Evolutionary conservation across 1,140 invertebrate species (phyloP).

Genomic region (Drosophila grimshawi): DNA sequence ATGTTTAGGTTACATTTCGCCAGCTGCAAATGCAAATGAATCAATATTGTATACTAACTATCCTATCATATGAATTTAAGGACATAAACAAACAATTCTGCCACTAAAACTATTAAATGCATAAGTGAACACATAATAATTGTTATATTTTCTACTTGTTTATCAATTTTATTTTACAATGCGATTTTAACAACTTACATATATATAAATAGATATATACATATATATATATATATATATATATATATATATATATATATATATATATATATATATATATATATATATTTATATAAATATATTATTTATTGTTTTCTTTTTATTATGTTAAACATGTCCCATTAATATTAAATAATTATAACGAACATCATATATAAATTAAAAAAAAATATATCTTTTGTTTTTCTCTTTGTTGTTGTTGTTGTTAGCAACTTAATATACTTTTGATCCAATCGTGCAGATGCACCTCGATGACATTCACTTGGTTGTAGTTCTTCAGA

Average conservation of each 20-base stretch:
- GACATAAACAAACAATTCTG: conserved; percentile 6
- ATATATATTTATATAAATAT: conserved; percentile 16
- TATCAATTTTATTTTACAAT: conserved; percentile 43
- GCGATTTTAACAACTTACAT: conserved; percentile 43
- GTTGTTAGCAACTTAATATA: conserved; percentile 64
- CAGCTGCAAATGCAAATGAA: conserved; percentile 1
- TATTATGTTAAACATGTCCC: conserved; percentile 41
- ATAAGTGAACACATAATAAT: conserved; percentile 1
- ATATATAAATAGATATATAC: conserved; percentile 10
- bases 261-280: conserved; percentile 12
- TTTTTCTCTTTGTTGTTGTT: not conserved
- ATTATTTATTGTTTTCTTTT: conserved; percentile 8
- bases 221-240: conserved; percentile 17
- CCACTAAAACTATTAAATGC: conserved; percentile 1
- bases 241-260: conserved; percentile 13
- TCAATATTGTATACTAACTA: conserved; percentile 8
- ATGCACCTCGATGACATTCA: conserved; percentile 92
- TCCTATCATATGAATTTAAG: conserved; percentile 31
- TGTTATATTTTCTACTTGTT: conserved; percentile 6
- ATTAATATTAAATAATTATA: conserved; percentile 51
- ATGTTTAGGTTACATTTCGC: not conserved
- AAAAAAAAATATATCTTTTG: conserved; percentile 14
- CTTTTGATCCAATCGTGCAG: conserved; percentile 87
- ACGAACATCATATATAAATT: conserved; percentile 31
- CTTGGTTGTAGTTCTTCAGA: conserved; percentile 92